These are phyloP conservation scores for Astatotilapia flaviijosephi DNA, from an alignment of 2,113 vertebrate genomes.

Conservation along the genomic window DNA sequence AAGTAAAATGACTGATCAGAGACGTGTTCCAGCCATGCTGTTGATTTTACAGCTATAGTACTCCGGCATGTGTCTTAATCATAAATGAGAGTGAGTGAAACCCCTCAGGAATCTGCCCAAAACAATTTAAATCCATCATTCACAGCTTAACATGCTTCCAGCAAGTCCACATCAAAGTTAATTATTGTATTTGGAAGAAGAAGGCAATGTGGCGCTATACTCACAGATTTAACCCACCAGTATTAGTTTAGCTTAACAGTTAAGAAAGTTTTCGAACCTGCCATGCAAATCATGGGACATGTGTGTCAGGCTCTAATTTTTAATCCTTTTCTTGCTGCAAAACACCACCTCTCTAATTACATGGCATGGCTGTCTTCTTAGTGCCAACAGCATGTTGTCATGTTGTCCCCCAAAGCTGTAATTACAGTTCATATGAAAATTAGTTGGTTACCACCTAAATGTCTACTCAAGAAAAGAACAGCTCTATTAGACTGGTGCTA, in stretches of 20 bases:
- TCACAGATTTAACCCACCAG: background rate
- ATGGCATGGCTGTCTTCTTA: background rate
- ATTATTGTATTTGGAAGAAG: background rate
- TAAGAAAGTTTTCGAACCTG: background rate
- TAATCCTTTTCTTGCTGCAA: background rate
- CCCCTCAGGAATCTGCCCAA: background rate
- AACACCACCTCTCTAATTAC: conserved; percentile 30
- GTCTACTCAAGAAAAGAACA: background rate
- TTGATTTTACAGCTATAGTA: background rate
- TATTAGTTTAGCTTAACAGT: background rate
- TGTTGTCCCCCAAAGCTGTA: background rate
- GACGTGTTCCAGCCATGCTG: background rate
- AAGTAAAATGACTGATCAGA: background rate
- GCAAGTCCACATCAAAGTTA: background rate
- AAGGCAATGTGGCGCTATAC: background rate
- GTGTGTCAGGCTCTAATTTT: conserved; percentile 27
- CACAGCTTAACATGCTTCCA: background rate
- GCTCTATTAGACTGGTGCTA: background rate
- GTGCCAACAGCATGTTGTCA: background rate
- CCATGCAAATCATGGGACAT: background rate
- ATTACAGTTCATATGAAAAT: conserved; percentile 1
- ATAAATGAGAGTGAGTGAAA: background rate
- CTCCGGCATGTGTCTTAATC: background rate
- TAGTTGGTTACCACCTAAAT: background rate
- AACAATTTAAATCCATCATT: background rate